Percentiles rank a stretch among this genome's conserved stretches.
Evolutionary conservation across 2,113 vertebrate genomes (phyloP).

Genomic region (Shinisaurus crocodilurus): DNA sequence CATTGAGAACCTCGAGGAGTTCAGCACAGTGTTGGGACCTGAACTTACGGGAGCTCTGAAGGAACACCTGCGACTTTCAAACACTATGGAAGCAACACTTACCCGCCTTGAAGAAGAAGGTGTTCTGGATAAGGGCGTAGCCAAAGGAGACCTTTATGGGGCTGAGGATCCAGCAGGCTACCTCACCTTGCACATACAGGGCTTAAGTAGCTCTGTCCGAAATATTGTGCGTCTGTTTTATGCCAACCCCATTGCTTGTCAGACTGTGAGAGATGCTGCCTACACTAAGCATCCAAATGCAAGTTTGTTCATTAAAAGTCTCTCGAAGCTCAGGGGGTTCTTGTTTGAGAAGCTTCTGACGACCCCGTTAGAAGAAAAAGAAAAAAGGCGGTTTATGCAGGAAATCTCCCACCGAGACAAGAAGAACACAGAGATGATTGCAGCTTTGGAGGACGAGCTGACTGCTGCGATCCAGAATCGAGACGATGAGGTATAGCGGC

Average conservation of each 20-base stretch:
- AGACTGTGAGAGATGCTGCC: conserved; percentile 44
- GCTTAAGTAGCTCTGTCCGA: conserved; percentile 74
- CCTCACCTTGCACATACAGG: conserved; percentile 4
- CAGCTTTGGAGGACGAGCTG: conserved; percentile 68
- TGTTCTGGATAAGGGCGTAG: background rate
- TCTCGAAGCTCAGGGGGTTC: conserved; percentile 77
- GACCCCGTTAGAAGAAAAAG: conserved; percentile 73
- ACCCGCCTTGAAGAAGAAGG: background rate
- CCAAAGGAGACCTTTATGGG: background rate
- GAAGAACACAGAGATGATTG: conserved; percentile 57
- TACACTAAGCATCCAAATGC: conserved; percentile 12
- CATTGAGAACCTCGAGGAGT: background rate
- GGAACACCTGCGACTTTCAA: conserved; percentile 66
- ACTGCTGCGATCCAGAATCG: conserved; percentile 44
- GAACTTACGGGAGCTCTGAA: conserved; percentile 56
- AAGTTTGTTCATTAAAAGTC: conserved; percentile 68
- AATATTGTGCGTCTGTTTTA: conserved; percentile 76
- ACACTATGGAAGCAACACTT: conserved; percentile 44
- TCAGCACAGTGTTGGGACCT: conserved; percentile 47
- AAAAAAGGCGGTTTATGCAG: conserved; percentile 62
- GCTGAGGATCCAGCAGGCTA: background rate
- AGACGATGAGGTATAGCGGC: conserved; percentile 77
- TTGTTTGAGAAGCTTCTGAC: conserved; percentile 78
- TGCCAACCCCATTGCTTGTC: conserved; percentile 50
- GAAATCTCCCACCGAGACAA: conserved; percentile 53